Base-by-base conservation (phyloP, 2,888 invertebrate species). In the Dascillus cervinus region DNA sequence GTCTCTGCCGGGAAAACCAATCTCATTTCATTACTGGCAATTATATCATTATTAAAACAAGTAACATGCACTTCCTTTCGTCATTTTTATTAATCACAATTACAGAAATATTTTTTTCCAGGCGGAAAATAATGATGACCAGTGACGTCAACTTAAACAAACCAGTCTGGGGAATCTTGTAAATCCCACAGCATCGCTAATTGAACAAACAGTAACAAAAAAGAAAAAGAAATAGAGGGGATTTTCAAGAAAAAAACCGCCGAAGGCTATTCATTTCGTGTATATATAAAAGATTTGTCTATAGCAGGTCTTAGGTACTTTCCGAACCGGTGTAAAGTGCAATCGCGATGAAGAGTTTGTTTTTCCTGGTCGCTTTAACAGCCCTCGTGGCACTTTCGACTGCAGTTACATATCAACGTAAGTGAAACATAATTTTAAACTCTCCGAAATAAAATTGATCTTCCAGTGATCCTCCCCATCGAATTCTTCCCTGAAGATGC, bases 331-430 rank as follows among this genome's bases (percentile, higher is more conserved):
- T 4, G 8, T 4, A 17, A 8, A 6, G 17, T 17, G 17, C 29
- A 29, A 31, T n/a, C n/a, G n/a, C n/a, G n/a, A 40, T 40, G 40
- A 37, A 37, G 34, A 25, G 34, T 14, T 19, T 22, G 6, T 13
- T 34, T 3, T 27, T 39, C 13, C 11, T 40, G 22, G 28, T 10
- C 8, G 19, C 23, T 20, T 13, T 28, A 19, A 26, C 30, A 13
- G 29, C 37, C n/a, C 27, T 29, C 23, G 22, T 37, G 5, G 39
- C 15, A 10, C 26, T 29, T 24, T 35, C 25, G 3, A 28, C 24
- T 36, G 32, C 33, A 13, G 39, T 32, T 22, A 27, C 37, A 10
- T 34, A 37, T 10, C 24, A 29, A 22, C 15, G 40, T 41, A 37
- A 41, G 40, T 41, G 26, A 17, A 28, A 8, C 3, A 3, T 13